Evolutionary conservation across 1,140 invertebrate species (phyloP), one percentile per base, ranked within the genome.

Genomic region (Leptinotarsa undecemlineata): DNA sequence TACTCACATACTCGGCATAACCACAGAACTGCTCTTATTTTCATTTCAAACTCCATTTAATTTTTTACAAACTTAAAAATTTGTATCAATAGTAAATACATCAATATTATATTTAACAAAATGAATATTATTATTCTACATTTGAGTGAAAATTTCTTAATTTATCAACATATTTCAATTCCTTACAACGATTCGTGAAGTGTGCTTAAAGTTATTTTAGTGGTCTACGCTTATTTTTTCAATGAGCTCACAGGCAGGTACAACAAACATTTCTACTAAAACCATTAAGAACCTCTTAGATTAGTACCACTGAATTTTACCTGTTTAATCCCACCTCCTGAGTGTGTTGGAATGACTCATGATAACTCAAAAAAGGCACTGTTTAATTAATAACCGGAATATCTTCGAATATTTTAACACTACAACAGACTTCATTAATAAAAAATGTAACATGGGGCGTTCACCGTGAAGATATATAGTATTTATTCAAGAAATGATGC

Each of bases 361-460:
- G 77, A 78, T 68, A 70, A 76, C 70, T 76, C 74, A 72, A 74
- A 63, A 74, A 68, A 78, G 77, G 71, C 63, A 57, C 48, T 78
- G 77, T 77, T 79, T 79, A 79, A 79, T 79, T 79, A 79, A 79
- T 79, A 79, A 79, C 78, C 78, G 69, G 78, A 79, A 79, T 79
- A 79, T 76, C 77, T 79, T 76, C 71, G 76, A 79, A 79, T 79
- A 79, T 79, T 79, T 79, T 79, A 79, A 79, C 78, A 79, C 78
- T 74, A 77, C 76, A 71, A 77, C 51, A 69, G 74, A 51, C 73
- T 33, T 78, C 76, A 79, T 77, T 79, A 79, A 79, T 77, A 78
- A 78, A 76, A 77, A 76, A 76, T 47, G 68, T 69, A 77, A 75
- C 78, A 72, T 67, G 71, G 76, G 72, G 60, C 71, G 76, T 75